Conservation (phyloP, 2,797 vertebrate genomes). For the Huso huso region DNA sequence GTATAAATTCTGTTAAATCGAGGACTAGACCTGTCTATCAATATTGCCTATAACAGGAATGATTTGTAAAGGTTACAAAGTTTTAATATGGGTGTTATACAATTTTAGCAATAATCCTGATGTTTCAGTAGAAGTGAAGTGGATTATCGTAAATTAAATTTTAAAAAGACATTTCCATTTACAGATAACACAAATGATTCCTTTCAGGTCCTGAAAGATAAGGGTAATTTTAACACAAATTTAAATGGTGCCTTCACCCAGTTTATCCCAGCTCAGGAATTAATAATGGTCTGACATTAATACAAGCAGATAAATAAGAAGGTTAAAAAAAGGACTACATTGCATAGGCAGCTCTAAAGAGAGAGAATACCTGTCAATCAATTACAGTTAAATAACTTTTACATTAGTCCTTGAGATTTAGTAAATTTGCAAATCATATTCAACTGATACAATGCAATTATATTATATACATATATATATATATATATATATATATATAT, state of each 20-base stretch:
- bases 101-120: conserved; percentile 78
- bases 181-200: conserved; percentile 89
- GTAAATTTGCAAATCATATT: conserved; percentile 27
- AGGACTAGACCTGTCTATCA: conserved; percentile 64
- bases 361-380: conserved; percentile 80
- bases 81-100: conserved; percentile 75
- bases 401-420: conserved; percentile 50
- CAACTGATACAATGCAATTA: background rate
- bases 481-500: too few relatives aligned
- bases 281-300: conserved; percentile 94
- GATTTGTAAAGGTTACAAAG: conserved; percentile 65
- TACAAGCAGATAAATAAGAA: conserved; percentile 90
- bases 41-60: conserved; percentile 62
- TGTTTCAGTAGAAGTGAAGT: conserved; percentile 86
- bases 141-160: conserved; percentile 87
- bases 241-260: conserved; percentile 81
- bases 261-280: conserved; percentile 69
- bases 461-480: too few relatives aligned
- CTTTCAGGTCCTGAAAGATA: conserved; percentile 85
- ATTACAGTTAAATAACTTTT: conserved; percentile 62
- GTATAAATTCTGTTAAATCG: conserved; percentile 51
- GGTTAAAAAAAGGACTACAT: conserved; percentile 68
- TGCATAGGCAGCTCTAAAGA: conserved; percentile 70
- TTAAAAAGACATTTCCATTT: conserved; percentile 88
- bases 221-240: conserved; percentile 76